Conservation (phyloP, 2,797 vertebrate genomes). For the Megalops cyprinoides region DNA sequence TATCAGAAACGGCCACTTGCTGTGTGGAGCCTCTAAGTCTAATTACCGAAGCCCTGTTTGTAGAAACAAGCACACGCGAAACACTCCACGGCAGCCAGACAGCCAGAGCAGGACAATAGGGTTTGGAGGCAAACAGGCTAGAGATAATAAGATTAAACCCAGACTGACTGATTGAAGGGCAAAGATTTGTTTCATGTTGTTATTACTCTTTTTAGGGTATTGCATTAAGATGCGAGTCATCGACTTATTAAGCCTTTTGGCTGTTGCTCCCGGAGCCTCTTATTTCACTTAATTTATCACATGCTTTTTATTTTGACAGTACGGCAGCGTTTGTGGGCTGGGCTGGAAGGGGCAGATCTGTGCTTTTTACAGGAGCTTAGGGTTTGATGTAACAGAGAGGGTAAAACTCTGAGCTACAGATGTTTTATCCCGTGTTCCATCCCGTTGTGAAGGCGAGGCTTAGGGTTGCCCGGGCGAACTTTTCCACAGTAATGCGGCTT, state of each 20-base stretch:
- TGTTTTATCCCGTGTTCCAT: not conserved
- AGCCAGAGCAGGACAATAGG: not conserved
- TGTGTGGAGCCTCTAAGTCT: not conserved
- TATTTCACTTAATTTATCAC: not conserved
- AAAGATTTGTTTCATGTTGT: not conserved
- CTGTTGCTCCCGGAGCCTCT: not conserved
- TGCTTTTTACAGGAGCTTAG: not conserved
- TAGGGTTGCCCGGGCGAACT: not conserved
- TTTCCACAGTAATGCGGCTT: not conserved
- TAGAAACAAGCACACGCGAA: not conserved
- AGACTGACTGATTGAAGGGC: not conserved
- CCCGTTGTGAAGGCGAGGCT: not conserved
- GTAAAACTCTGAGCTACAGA: too few species aligned
- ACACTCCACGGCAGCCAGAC: not conserved
- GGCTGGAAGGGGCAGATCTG: too few species aligned
- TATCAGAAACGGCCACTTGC: not conserved
- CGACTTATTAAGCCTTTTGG: not conserved
- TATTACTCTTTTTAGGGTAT: not conserved
- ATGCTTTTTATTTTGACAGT: not conserved
- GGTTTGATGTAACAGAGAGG: not conserved
- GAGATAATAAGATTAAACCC: not conserved
- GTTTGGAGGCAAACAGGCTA: not conserved
- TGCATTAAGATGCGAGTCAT: not conserved
- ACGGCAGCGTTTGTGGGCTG: not conserved
- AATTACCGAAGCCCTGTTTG: not conserved